These are phyloP conservation scores for Betta splendens DNA, from an alignment of 2,797 vertebrate genomes.

Conservation along the genomic window DNA sequence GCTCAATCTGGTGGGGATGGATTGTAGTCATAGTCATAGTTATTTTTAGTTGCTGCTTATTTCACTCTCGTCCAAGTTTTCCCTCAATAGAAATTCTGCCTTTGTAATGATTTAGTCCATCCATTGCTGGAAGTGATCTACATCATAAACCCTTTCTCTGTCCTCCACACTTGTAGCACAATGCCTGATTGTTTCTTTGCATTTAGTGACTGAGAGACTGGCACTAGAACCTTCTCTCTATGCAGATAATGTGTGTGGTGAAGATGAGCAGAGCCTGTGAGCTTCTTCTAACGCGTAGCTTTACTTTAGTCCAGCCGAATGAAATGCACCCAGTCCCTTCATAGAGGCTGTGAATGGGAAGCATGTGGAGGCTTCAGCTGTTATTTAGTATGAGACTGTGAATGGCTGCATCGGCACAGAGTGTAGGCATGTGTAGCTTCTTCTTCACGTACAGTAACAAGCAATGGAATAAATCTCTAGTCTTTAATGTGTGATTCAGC, in stretches of 20 bases:
- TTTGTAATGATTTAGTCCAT: neutral
- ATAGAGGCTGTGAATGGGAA: constrained; percentile 28
- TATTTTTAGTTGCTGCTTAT: constrained; percentile 9
- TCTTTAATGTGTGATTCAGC: constrained; percentile 16
- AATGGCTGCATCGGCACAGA: constrained; percentile 36
- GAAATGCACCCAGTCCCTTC: neutral
- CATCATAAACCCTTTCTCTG: constrained; percentile 58
- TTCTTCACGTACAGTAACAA: constrained; percentile 32
- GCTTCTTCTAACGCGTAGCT: constrained; percentile 29
- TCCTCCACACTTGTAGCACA: constrained; percentile 32
- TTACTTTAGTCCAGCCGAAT: constrained; percentile 23
- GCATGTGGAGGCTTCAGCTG: constrained; percentile 55
- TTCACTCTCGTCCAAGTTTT: neutral
- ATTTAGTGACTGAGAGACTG: constrained; percentile 3
- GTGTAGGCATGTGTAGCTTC: constrained; percentile 48
- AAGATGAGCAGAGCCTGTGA: constrained; percentile 32
- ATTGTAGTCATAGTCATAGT: neutral
- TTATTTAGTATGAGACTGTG: constrained; percentile 22
- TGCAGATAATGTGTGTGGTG: constrained; percentile 26
- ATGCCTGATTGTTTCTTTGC: constrained; percentile 34
- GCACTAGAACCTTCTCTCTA: constrained; percentile 10
- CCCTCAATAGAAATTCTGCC: neutral
- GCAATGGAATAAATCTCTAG: constrained; percentile 42
- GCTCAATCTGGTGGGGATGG: no score
- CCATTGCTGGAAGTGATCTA: constrained; percentile 17